Conservation (phyloP, 1,140 invertebrate genomes). For the Nasonia vitripennis region DNA sequence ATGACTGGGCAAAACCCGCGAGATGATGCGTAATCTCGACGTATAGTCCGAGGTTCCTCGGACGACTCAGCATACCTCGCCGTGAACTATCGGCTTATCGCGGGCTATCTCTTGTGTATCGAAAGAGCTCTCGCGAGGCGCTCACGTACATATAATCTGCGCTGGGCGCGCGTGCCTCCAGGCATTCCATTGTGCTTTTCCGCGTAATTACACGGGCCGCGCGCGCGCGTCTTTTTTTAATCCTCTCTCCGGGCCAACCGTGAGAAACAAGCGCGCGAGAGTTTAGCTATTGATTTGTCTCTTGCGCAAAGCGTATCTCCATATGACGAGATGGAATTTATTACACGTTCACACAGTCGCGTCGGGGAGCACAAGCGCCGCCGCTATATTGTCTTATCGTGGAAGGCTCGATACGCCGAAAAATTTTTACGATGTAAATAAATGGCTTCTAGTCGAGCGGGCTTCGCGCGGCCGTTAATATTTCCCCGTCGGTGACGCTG, state of each 20-base stretch:
- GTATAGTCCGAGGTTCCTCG: neutral
- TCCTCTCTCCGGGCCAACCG: slow-evolving; percentile 12
- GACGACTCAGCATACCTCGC: slow-evolving; percentile 46
- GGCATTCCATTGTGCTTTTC: slow-evolving; percentile 68
- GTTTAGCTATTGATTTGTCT: neutral
- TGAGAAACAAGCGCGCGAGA: slow-evolving; percentile 13
- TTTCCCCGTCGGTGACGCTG: neutral
- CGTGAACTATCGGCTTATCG: slow-evolving; percentile 53
- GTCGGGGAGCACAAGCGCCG: neutral
- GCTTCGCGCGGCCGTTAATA: slow-evolving; percentile 25
- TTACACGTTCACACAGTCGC: too few relatives aligned
- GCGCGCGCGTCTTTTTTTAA: slow-evolving; percentile 22
- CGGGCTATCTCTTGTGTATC: slow-evolving; percentile 51
- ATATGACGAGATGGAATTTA: neutral
- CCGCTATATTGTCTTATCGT: neutral
- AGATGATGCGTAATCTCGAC: slow-evolving; percentile 40
- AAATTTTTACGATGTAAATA: slow-evolving; percentile 45
- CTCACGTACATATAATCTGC: slow-evolving; percentile 50
- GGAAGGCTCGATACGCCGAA: slow-evolving; percentile 28
- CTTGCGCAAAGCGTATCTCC: neutral
- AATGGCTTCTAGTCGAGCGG: slow-evolving; percentile 27
- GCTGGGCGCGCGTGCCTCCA: slow-evolving; percentile 59
- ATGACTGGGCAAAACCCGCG: slow-evolving; percentile 45
- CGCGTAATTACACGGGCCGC: slow-evolving; percentile 63
- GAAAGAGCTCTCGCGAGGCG: slow-evolving; percentile 55